Evolutionary conservation across 2,797 vertebrate species (phyloP).

Genomic region (Pseudotriccus pelzelni): DNA sequence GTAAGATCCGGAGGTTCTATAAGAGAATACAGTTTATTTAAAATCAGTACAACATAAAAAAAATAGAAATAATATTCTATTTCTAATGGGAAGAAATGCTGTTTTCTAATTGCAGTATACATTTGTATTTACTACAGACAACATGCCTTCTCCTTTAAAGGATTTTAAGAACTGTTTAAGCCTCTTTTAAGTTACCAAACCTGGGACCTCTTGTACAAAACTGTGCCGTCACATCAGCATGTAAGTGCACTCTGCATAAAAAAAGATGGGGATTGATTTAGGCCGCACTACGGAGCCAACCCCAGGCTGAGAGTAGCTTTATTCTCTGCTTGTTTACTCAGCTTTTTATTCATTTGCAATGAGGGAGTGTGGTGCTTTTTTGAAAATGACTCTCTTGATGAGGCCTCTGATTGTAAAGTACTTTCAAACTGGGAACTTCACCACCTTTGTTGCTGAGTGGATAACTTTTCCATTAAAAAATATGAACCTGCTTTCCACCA

Average conservation of each 20-base stretch:
- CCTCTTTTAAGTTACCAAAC: constrained; percentile 74
- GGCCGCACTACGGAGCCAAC: constrained; percentile 60
- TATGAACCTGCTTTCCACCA: constrained; percentile 59
- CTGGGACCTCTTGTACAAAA: constrained; percentile 70
- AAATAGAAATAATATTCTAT: background rate
- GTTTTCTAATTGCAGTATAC: constrained; percentile 36
- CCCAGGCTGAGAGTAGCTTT: constrained; percentile 72
- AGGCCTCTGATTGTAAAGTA: constrained; percentile 76
- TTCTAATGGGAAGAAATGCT: background rate
- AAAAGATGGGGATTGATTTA: constrained; percentile 72
- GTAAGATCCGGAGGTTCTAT: background rate
- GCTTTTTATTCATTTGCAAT: constrained; percentile 74
- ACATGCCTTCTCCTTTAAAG: constrained; percentile 39
- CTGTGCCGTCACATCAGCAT: constrained; percentile 73
- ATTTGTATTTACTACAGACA: background rate
- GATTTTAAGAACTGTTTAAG: constrained; percentile 62
- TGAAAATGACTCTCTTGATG: constrained; percentile 76
- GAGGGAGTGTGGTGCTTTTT: constrained; percentile 73
- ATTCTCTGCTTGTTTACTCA: constrained; percentile 75
- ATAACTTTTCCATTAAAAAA: constrained; percentile 72
- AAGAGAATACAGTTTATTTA: background rate
- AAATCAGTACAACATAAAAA: background rate
- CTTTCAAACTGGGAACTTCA: constrained; percentile 75
- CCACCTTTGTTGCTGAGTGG: constrained; percentile 72
- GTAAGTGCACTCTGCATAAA: constrained; percentile 76